phyloP scores from a whole-genome alignment of 2,797 vertebrate genomes.

The Rhinichthys osculus region DNA sequence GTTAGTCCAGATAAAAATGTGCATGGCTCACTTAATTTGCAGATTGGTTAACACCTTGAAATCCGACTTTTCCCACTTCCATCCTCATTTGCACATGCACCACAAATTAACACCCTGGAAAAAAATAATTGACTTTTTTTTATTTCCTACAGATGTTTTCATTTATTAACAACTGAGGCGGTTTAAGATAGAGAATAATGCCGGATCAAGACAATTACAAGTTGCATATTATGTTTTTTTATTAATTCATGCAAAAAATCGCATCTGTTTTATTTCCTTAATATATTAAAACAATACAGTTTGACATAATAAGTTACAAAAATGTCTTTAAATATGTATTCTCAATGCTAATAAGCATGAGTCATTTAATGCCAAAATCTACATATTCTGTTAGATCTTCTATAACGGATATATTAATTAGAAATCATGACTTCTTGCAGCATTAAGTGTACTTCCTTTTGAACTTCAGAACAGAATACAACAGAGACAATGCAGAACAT shows the following conservation, averaged over 20 bases:
- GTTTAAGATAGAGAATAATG: slow-evolving; percentile 5
- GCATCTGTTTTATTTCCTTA: background rate
- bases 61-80: background rate
- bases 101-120: slow-evolving; percentile 34
- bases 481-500: slow-evolving; percentile 2
- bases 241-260: slow-evolving; percentile 5
- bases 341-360: slow-evolving; percentile 8
- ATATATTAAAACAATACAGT: background rate
- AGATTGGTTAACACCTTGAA: slow-evolving; percentile 34
- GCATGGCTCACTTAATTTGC: slow-evolving; percentile 3
- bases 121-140: slow-evolving; percentile 29
- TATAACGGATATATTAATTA: background rate
- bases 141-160: slow-evolving; percentile 26
- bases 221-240: background rate
- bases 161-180: slow-evolving; percentile 30
- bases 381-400: no score
- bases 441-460: slow-evolving; percentile 9
- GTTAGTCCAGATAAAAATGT: background rate
- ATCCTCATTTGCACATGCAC: slow-evolving; percentile 2
- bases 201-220: slow-evolving; percentile 8
- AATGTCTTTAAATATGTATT: background rate
- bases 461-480: background rate
- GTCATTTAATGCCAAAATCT: background rate
- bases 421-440: background rate
- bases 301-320: background rate